Evolutionary conservation across 2,113 vertebrate genomes (phyloP).

Genomic region (Pionites leucogaster): DNA sequence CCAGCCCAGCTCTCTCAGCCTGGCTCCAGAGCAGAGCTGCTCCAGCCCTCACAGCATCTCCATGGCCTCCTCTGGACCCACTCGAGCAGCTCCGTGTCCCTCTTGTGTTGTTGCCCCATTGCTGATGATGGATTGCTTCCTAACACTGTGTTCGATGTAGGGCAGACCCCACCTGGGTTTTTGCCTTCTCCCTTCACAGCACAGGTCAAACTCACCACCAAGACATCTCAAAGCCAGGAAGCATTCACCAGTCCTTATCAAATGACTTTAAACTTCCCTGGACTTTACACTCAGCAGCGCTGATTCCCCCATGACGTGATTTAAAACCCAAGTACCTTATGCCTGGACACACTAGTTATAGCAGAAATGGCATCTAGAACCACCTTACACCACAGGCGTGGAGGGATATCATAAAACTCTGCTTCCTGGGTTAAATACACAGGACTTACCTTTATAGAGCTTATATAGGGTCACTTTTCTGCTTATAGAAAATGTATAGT

Average conservation of each 20-base stretch:
- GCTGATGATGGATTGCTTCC: neutral
- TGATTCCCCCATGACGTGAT: fast-evolving
- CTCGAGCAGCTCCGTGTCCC: neutral
- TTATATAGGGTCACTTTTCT: neutral
- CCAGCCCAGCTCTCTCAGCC: neutral
- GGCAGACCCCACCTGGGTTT: neutral
- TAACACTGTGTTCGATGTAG: too few relatives aligned
- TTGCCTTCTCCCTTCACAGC: neutral
- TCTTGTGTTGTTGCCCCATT: neutral
- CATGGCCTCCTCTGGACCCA: neutral
- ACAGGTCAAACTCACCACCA: neutral
- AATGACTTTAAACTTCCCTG: neutral
- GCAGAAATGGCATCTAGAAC: fast-evolving
- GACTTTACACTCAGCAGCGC: neutral
- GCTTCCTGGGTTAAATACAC: neutral
- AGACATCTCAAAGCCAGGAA: neutral
- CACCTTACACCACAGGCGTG: neutral
- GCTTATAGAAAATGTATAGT: neutral
- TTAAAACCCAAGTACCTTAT: neutral
- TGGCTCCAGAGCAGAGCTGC: neutral
- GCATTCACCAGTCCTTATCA: neutral
- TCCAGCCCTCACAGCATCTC: neutral
- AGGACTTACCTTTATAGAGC: neutral
- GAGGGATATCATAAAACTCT: neutral
- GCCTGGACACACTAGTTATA: neutral